These are phyloP conservation scores for Anthophora plumipes DNA, from an alignment of 2,888 invertebrate genomes.

Conservation along the genomic window DNA sequence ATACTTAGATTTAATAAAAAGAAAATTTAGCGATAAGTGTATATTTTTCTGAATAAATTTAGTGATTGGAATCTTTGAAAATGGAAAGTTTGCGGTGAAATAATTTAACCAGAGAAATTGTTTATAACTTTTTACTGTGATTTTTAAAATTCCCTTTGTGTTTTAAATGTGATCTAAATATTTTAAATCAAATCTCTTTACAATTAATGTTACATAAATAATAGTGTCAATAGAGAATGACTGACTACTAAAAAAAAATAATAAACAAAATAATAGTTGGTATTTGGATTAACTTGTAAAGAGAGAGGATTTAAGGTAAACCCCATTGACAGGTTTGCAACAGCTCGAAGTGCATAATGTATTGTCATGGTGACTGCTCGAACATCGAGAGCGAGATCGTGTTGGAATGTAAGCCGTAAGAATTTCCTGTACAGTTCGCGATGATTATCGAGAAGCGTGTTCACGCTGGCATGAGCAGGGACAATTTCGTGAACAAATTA, in stretches of 20 bases:
- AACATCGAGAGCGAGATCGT: constrained; percentile 38
- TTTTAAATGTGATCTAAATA: too few species aligned
- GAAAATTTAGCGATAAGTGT: too few species aligned
- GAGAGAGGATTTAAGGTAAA: not conserved
- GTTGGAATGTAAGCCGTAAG: constrained; percentile 30
- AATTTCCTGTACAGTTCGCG: constrained; percentile 36
- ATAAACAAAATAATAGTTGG: not conserved
- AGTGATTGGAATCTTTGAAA: too few species aligned
- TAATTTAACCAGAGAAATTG: too few species aligned
- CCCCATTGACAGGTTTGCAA: constrained; percentile 2
- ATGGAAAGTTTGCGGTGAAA: too few species aligned
- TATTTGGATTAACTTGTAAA: not conserved
- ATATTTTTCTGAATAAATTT: too few species aligned
- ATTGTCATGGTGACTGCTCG: constrained; percentile 30
- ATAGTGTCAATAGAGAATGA: not conserved
- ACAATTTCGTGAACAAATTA: constrained; percentile 38
- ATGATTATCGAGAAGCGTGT: constrained; percentile 42
- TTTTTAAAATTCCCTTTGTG: too few species aligned
- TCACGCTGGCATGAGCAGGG: constrained; percentile 9
- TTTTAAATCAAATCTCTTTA: not conserved
- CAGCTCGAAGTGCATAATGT: constrained; percentile 1
- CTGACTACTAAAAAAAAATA: not conserved
- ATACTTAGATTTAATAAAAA: too few species aligned
- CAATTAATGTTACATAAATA: not conserved
- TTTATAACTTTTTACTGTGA: too few species aligned